Base-by-base conservation (phyloP, 1,140 invertebrate species). In the Belonocnema kinseyi region DNA sequence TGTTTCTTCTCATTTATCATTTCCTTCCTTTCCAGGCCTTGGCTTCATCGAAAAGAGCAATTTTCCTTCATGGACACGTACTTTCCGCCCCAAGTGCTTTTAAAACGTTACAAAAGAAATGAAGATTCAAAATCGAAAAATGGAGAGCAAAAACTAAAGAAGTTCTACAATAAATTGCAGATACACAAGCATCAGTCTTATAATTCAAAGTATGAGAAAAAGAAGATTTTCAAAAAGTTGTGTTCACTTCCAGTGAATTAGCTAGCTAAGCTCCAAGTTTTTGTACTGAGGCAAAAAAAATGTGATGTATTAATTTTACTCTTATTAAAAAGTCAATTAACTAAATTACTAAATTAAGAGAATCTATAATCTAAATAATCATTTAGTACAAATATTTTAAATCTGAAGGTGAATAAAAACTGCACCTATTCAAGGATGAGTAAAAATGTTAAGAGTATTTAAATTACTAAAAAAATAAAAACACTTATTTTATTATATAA, bases 391-490 rank as follows among this genome's bases (percentile, higher is more conserved):
- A 10, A 10, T 46, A 11, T 46, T 46, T 46, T 46, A 1, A 46
- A 46, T 46, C 7, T 8, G 40, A 46, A 46, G 40, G 40, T 46
- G 40, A 46, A 46, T 11, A 46, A 46, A 46, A 11, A 46, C 7
- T 46, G 0, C 7, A 46, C 10, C 7, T 11, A 46, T 46, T 11
- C 40, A 8, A 56, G 12, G 12, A 66, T n/a, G 21, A 33, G 61
- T 40, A 33, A 13, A 16, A 46, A 66, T 16, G 46, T 14, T 13
- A 14, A 61, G 7, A 61, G 13, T 61, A 54, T 17, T 19, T n/a
- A 33, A 66, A 66, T 66, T 66, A 66, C 8, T 14, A 66, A 66
- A 66, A 66, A 66, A 21, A 58, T 58, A 21, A 58, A 8, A 66
- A 66, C 3, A n/a, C 40, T 40, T 1, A n/a, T 40, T 66, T 66